Evolutionary conservation across 2,888 invertebrate species (phyloP).

Genomic region (Crossocerus cetratus): DNA sequence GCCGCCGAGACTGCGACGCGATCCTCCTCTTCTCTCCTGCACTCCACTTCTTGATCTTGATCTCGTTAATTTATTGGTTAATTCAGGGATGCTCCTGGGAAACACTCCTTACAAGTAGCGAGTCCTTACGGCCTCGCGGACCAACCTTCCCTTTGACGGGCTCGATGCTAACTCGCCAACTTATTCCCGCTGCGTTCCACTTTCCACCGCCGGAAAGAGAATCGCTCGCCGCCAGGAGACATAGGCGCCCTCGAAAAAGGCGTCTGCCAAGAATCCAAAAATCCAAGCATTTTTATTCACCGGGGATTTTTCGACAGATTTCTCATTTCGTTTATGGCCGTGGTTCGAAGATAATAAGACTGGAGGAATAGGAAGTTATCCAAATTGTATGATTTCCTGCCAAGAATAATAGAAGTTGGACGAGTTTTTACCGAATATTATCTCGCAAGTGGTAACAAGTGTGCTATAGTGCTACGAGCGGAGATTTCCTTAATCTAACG

Average conservation of each 20-base stretch:
- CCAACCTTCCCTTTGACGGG: not conserved
- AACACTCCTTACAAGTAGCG: not conserved
- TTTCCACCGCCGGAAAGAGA: conserved; percentile 15
- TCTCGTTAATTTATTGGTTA: conserved; percentile 46
- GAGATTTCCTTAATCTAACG: conserved; percentile 19
- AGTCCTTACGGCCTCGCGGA: not conserved
- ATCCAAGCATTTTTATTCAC: conserved; percentile 74
- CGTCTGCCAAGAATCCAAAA: conserved; percentile 51
- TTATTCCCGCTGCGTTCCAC: not conserved
- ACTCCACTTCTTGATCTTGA: conserved; percentile 32
- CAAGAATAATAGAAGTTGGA: no score
- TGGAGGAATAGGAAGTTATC: no score
- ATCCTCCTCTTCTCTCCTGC: conserved; percentile 17
- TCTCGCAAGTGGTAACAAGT: no score
- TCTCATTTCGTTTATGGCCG: conserved; percentile 75
- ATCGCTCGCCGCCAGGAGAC: not conserved
- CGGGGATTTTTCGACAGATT: conserved; percentile 74
- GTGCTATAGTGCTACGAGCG: conserved; percentile 40
- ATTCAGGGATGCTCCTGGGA: conserved; percentile 27
- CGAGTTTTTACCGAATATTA: no score
- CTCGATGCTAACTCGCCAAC: no score
- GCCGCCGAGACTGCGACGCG: no score
- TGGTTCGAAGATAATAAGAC: no score
- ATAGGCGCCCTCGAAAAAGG: conserved; percentile 45
- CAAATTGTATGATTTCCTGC: no score